Percentiles rank a stretch among this genome's conserved stretches.
These are phyloP conservation scores for Catagonus wagneri DNA, from an alignment of 2,113 vertebrate genomes.

Conservation along the genomic window DNA sequence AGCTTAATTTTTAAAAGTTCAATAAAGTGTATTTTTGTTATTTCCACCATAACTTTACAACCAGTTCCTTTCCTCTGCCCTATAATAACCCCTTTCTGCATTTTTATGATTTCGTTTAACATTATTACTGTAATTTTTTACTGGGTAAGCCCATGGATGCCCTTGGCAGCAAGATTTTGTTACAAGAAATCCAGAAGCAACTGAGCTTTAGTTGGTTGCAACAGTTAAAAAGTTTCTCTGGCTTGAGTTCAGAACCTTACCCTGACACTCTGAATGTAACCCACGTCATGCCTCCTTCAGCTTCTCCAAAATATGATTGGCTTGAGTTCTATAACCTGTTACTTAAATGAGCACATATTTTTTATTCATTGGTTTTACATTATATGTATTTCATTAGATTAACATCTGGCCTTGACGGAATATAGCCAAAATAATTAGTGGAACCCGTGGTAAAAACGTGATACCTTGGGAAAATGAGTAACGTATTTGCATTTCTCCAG, in stretches of 20 bases:
- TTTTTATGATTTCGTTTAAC: slow-evolving; percentile 75
- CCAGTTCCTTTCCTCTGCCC: slow-evolving; percentile 40
- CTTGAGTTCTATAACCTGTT: background rate
- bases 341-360: background rate
- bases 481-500: slow-evolving; percentile 22
- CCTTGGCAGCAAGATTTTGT: slow-evolving; percentile 73
- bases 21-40: slow-evolving; percentile 71
- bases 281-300: background rate
- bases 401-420: slow-evolving; percentile 58
- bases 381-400: slow-evolving; percentile 51
- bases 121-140: slow-evolving; percentile 75
- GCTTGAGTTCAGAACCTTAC: slow-evolving; percentile 24
- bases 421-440: slow-evolving; percentile 52
- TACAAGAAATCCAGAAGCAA: slow-evolving; percentile 66
- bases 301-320: slow-evolving; percentile 27
- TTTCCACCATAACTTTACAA: slow-evolving; percentile 66
- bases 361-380: slow-evolving; percentile 38
- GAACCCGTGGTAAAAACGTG: slow-evolving; percentile 46
- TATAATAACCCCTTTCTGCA: slow-evolving; percentile 55
- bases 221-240: slow-evolving; percentile 43
- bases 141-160: slow-evolving; percentile 53
- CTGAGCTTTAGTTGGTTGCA: slow-evolving; percentile 38
- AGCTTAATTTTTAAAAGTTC: slow-evolving; percentile 60
- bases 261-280: slow-evolving; percentile 17
- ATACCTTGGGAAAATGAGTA: slow-evolving; percentile 35